phyloP scores from a whole-genome alignment of 1,140 invertebrate genomes.

The Pissodes strobi region DNA sequence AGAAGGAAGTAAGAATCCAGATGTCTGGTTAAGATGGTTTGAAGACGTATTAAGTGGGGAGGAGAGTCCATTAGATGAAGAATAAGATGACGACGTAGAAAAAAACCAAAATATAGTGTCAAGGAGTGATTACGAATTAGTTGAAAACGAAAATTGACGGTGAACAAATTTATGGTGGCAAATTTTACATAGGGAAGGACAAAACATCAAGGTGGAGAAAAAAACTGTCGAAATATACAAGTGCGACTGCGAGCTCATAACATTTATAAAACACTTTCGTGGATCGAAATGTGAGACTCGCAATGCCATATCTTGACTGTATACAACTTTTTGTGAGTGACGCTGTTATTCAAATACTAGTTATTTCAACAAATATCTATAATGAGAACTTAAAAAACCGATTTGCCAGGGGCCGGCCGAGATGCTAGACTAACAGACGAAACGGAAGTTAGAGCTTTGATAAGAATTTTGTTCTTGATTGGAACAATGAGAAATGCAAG shows the following conservation, averaged over 20 bases:
- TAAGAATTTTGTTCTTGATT: slow-evolving; percentile 24
- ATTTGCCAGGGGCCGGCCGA: slow-evolving; percentile 10
- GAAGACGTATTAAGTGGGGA: neutral
- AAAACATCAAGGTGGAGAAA: slow-evolving; percentile 15
- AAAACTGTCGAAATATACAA: neutral
- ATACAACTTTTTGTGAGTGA: slow-evolving; percentile 5
- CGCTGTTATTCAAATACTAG: slow-evolving; percentile 4
- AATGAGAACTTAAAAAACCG: slow-evolving; percentile 2
- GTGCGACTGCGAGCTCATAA: slow-evolving; percentile 5
- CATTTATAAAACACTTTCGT: slow-evolving; percentile 25
- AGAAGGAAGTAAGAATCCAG: neutral
- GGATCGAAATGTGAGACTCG: slow-evolving; percentile 18
- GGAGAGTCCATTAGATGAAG: neutral
- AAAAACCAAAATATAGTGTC: neutral
- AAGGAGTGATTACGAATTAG: no score
- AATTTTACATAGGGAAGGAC: slow-evolving; percentile 14
- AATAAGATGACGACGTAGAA: neutral
- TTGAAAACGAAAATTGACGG: neutral
- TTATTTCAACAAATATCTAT: slow-evolving; percentile 12
- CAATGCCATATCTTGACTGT: slow-evolving; percentile 10
- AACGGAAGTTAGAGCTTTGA: slow-evolving; percentile 20
- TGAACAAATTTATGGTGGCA: neutral
- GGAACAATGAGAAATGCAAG: slow-evolving; percentile 5
- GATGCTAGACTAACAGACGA: slow-evolving; percentile 5
- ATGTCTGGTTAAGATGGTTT: neutral